phyloP scores from a whole-genome alignment of 2,113 vertebrate species.

The Pluvianellus socialis region DNA sequence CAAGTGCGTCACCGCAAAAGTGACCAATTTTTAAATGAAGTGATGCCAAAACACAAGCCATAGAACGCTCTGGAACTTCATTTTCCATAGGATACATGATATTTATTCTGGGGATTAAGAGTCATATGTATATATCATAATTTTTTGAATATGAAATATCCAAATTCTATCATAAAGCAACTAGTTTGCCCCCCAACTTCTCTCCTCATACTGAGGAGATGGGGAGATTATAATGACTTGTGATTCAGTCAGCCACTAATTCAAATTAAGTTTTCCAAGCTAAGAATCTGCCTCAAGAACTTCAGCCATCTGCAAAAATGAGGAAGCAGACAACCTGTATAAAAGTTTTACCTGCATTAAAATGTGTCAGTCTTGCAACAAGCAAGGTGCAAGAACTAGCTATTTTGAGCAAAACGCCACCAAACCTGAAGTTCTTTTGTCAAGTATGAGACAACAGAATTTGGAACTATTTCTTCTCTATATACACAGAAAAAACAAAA shows the following conservation, averaged over 20 bases:
- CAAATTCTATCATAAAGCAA: not conserved
- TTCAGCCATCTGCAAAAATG: not conserved
- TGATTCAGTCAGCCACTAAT: not conserved
- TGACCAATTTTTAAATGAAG: not conserved
- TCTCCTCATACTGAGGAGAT: not conserved
- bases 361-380: not conserved
- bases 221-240: no score
- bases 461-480: not conserved
- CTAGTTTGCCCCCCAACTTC: not conserved
- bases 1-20: not conserved
- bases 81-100: not conserved
- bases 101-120: not conserved
- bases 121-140: fast-evolving
- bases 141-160: not conserved
- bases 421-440: not conserved
- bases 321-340: not conserved
- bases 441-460: not conserved
- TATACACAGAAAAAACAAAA: not conserved
- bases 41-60: not conserved
- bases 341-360: not conserved
- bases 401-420: not conserved
- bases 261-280: not conserved
- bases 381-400: not conserved
- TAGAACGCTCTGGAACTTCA: not conserved
- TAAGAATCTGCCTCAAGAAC: not conserved